Evolutionary conservation across 2,888 invertebrate species (phyloP), one percentile per base, ranked within the genome.

Genomic region (Fragum whitleyi): DNA sequence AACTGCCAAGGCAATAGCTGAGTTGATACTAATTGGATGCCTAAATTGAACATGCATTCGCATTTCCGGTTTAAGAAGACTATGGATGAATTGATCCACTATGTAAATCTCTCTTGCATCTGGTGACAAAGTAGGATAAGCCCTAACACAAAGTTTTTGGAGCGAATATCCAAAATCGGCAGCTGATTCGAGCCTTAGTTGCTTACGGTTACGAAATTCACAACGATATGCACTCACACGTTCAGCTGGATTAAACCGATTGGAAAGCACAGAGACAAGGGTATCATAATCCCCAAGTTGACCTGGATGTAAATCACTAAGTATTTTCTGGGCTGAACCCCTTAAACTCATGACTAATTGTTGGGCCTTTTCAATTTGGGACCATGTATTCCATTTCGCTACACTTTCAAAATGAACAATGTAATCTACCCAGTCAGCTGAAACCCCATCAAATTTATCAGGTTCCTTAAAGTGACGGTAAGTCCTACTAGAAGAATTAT

Each of bases 371-470:
- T 81, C 77, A 16, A 14, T 7, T 9, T 36, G n/a, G n/a, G n/a
- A n/a, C n/a, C n/a, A n/a, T n/a, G n/a, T n/a, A n/a, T n/a, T n/a
- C n/a, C n/a, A n/a, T n/a, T n/a, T n/a, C 1, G 86, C 74, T 36
- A 83, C 83, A 59, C 70, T 74, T 61, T 84, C 87, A 79, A 87
- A 87, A 74, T 84, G 81, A 19, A 85, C 77, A 3, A 84, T 71
- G 68, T 82, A 87, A 65, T 86, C 86, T n/a, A 61, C 21, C 84
- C 79, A 86, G 19, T 86, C 83, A 14, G 65, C 61, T n/a, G 39
- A 65, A 59, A 69, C 71, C 6, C 84, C 83, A 79, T 87, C 83
- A 74, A 77, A 85, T 39, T 71, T 82, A 32, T 87, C 83, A 29
- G 83, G 82, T 28, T 85, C 77, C 57, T 85, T 85, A 65, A 32